Conservation (phyloP, 92 coral and sea anemone species). For the Zoanthus sociatus region DNA sequence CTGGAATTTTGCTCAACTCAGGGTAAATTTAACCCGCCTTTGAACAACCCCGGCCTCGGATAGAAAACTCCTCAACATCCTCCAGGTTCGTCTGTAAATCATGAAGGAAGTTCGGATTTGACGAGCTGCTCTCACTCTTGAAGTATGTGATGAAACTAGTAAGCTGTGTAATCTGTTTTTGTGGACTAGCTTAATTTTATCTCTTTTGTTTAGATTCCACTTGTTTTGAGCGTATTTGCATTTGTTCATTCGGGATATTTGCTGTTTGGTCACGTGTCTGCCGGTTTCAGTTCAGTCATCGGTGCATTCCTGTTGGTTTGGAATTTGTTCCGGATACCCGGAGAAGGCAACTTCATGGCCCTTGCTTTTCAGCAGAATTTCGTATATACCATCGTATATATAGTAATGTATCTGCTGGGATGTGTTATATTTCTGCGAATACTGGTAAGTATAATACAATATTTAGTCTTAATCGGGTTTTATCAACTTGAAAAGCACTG, state of each 20-base stretch:
- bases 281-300: constrained; percentile 69
- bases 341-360: constrained; percentile 56
- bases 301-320: constrained; percentile 62
- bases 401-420: constrained; percentile 59
- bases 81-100: no score
- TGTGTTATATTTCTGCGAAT: constrained; percentile 65
- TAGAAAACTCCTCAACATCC: no score
- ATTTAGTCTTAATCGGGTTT: no score
- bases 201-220: constrained; percentile 51
- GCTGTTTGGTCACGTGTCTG: constrained; percentile 68
- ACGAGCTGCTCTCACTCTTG: no score
- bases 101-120: no score
- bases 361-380: constrained; percentile 34
- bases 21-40: no score
- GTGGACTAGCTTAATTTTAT: not conserved
- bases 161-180: not conserved
- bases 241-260: constrained; percentile 80
- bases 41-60: no score
- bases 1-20: no score
- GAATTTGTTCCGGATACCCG: constrained; percentile 69
- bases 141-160: not conserved
- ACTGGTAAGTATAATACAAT: constrained; percentile 58
- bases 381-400: constrained; percentile 54
- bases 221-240: constrained; percentile 52
- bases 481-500: not conserved